Base-by-base conservation (phyloP, 2,113 vertebrate genomes). In the Mobula hypostoma region DNA sequence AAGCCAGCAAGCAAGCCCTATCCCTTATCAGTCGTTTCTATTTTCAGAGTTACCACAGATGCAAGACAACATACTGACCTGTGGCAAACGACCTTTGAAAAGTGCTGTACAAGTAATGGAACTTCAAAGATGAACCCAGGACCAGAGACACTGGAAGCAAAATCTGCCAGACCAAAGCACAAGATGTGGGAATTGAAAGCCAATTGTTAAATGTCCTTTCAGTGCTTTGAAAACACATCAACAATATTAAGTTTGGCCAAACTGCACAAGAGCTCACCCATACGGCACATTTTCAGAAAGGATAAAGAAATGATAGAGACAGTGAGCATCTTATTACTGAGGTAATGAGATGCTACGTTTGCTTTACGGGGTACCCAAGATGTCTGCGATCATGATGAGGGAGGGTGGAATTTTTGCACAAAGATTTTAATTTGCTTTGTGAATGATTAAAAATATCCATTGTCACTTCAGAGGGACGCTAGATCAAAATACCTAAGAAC, bases 191-290 rank as follows among this genome's bases (percentile, higher is more conserved):
- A 29, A 14, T 61, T 27, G 58, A 87, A 29, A 63, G 21, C 58
- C 83, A n/a, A 87, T 27, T 87, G 56, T 61, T 56, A 87, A 87
- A 24, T 15, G 12, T 29, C 56, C 11, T 2, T 61, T 61, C 83
- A 29, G 83, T 87, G 48, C 61, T 48, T 29, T 58, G 21, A 83
- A 56, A 83, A 29, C 56, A 63, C 12, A 3, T 4, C 58, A 56
- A 61, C 56, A 61, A 29, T 56, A 87, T 24, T 9, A 48, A 87
- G 24, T 24, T 29, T 61, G 56, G 58, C 58, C 58, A 61, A 87
- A 87, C 83, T 87, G 27, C 83, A 87, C 83, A 87, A 87, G 83
- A 87, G 24, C 56, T 87, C 11, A 14, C 12, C 58, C 58, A 87
- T 87, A 29, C 58, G 56, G 21, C 29, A 87, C 58, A 29, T 27